These are phyloP conservation scores for Ferrisia virgata DNA, from an alignment of 2,888 invertebrate species.

Conservation along the genomic window DNA sequence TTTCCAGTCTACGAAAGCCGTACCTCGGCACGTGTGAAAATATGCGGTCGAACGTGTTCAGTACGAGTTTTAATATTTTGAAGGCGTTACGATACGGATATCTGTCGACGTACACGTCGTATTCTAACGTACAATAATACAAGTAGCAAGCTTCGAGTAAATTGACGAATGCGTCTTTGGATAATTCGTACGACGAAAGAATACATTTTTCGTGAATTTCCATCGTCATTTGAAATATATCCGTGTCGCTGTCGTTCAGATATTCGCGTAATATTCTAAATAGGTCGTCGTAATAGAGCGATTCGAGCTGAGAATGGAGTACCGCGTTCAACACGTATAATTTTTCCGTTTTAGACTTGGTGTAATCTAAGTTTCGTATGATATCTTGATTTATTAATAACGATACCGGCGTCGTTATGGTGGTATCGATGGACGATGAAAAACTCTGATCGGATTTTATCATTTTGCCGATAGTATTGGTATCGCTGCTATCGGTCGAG, in stretches of 20 bases:
- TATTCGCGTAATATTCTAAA: background rate
- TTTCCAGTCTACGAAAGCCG: background rate
- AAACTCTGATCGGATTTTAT: background rate
- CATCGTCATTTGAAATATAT: background rate
- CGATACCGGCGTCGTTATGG: background rate
- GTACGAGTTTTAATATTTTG: background rate
- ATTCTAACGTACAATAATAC: background rate
- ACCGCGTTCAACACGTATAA: background rate
- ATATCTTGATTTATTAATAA: background rate
- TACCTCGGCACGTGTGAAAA: constrained; percentile 1
- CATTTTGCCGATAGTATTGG: background rate
- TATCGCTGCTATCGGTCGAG: background rate
- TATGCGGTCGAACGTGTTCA: background rate
- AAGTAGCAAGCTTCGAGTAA: background rate
- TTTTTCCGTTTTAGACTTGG: background rate
- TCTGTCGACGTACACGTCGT: background rate
- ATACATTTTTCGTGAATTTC: constrained; percentile 13
- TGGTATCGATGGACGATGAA: background rate
- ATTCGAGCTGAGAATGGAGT: background rate
- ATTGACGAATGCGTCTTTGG: background rate
- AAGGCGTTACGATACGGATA: background rate
- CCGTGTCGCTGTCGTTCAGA: background rate
- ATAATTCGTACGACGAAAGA: background rate
- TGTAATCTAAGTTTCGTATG: background rate
- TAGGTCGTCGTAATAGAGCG: background rate